A percentile compares a stretch with the other conserved stretches of the same genome.
phyloP scores from a whole-genome alignment of 2,113 vertebrate genomes.

The Lagenorhynchus albirostris region DNA sequence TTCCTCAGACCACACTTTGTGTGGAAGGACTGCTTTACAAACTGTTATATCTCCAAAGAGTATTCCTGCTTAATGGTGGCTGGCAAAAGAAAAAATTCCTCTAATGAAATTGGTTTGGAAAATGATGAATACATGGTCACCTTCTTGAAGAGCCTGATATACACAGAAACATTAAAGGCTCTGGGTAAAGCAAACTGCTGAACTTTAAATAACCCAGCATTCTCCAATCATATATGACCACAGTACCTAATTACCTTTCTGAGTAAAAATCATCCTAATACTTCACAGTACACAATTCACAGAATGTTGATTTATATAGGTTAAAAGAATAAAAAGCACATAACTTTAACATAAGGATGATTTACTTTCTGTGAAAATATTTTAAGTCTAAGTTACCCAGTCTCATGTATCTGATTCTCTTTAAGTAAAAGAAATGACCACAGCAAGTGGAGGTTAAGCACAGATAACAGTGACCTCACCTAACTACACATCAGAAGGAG shows the following conservation, averaged over 20 bases:
- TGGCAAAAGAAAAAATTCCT: background rate
- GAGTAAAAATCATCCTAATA: conserved; percentile 1
- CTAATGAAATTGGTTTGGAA: background rate
- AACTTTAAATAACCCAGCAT: background rate
- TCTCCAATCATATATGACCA: background rate
- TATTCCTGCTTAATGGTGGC: background rate
- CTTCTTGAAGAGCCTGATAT: background rate
- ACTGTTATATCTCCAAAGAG: background rate
- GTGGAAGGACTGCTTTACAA: background rate
- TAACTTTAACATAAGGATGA: background rate
- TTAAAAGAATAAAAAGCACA: conserved; percentile 12
- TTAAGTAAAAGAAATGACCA: background rate
- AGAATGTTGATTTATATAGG: background rate
- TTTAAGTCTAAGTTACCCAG: background rate
- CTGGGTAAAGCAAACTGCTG: background rate
- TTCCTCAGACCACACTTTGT: background rate
- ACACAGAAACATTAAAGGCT: background rate
- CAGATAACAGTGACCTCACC: background rate
- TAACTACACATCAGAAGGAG: background rate
- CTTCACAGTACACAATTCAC: background rate
- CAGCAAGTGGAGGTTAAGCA: background rate
- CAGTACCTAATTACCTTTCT: background rate
- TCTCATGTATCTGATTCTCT: background rate
- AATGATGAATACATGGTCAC: background rate
- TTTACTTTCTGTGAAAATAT: conserved; percentile 2